Percentiles rank a stretch among this genome's conserved stretches.
Evolutionary conservation across 1,140 invertebrate genomes (phyloP).

Genomic region (Drosophila willistoni): DNA sequence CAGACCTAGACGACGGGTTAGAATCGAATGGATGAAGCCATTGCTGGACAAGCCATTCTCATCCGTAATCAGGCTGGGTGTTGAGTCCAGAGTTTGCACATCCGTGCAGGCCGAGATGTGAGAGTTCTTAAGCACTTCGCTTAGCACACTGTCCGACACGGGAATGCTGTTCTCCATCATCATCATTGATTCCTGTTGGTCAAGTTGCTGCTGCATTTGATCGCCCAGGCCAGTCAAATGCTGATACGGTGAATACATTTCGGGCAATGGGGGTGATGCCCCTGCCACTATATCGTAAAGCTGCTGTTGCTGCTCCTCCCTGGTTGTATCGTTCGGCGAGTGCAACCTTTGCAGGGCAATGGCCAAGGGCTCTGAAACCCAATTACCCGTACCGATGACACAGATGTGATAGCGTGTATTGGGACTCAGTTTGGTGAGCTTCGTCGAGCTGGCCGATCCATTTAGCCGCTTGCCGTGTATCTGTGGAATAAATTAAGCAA

Average conservation of each 20-base stretch:
- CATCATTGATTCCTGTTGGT: slow-evolving; percentile 52
- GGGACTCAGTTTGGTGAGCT: slow-evolving; percentile 88
- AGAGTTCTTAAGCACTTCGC: slow-evolving; percentile 88
- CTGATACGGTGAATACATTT: slow-evolving; percentile 61
- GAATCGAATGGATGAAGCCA: slow-evolving; percentile 86
- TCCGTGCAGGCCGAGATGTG: slow-evolving; percentile 90
- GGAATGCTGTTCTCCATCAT: slow-evolving; percentile 76
- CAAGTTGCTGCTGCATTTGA: slow-evolving; percentile 43
- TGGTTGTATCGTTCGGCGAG: slow-evolving; percentile 78
- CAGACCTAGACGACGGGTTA: slow-evolving; percentile 91
- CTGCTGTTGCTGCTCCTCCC: slow-evolving; percentile 48
- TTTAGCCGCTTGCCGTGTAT: slow-evolving; percentile 89
- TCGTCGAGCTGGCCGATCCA: slow-evolving; percentile 87
- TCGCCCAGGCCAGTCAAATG: slow-evolving; percentile 40
- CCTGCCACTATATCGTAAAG: slow-evolving; percentile 13
- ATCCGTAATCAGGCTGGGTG: slow-evolving; percentile 86
- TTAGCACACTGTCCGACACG: slow-evolving; percentile 84
- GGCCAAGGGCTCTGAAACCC: slow-evolving; percentile 84
- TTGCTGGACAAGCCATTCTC: slow-evolving; percentile 88
- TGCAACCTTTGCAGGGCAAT: slow-evolving; percentile 82
- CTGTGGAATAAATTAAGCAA: slow-evolving; percentile 83
- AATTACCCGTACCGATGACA: slow-evolving; percentile 91
- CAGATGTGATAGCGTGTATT: slow-evolving; percentile 93
- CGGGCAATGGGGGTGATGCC: slow-evolving; percentile 42
- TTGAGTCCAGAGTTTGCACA: slow-evolving; percentile 89